Evolutionary conservation across 2,113 vertebrate species (phyloP).

Genomic region (Microcebus lehilahytsara): DNA sequence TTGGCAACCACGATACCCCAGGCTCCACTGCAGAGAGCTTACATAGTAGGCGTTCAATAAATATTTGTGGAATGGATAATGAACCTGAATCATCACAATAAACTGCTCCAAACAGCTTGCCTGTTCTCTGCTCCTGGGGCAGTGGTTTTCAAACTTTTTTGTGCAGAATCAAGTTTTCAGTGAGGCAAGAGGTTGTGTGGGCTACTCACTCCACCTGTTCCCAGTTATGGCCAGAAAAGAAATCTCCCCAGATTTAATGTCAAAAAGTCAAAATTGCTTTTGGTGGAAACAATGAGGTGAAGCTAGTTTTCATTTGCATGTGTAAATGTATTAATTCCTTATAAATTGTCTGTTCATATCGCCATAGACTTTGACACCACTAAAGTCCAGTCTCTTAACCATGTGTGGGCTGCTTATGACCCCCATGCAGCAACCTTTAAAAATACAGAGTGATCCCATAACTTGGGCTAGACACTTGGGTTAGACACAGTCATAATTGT

Average conservation of each 20-base stretch:
- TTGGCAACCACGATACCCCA: conserved; percentile 9
- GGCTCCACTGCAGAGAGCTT: neutral
- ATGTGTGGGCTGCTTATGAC: neutral
- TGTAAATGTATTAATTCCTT: neutral
- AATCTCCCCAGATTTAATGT: neutral
- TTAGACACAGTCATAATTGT: neutral
- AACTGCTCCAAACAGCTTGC: conserved; percentile 10
- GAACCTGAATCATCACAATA: conserved; percentile 65
- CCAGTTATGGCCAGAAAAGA: neutral
- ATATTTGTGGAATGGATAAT: conserved; percentile 64
- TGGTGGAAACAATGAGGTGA: neutral
- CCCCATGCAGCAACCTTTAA: neutral
- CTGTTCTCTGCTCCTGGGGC: neutral
- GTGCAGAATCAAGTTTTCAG: conserved; percentile 17
- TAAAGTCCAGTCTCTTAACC: neutral
- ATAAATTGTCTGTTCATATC: neutral
- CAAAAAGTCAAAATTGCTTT: neutral
- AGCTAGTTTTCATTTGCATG: conserved; percentile 3
- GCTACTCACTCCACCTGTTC: neutral
- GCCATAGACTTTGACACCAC: neutral
- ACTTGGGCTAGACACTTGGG: neutral
- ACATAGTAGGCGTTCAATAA: conserved; percentile 63
- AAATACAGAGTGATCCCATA: neutral
- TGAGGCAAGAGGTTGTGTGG: neutral
- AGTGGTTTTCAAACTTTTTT: neutral